Evolutionary conservation across 2,797 vertebrate species (phyloP), one percentile per base, ranked within the genome.

Genomic region (Nothura maculosa): DNA sequence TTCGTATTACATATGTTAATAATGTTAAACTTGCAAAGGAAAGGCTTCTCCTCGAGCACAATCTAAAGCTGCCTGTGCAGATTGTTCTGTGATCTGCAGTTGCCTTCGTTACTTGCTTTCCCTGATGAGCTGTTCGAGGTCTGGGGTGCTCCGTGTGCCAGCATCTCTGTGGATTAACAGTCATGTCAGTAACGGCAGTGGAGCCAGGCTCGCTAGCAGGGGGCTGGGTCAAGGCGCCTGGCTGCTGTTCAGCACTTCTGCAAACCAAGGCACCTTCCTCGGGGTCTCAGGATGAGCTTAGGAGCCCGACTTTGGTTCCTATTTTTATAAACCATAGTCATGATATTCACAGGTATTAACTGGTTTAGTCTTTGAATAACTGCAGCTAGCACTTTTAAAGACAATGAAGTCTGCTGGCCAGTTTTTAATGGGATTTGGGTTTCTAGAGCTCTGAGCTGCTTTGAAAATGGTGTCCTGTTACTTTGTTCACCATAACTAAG

Each of bases 141-240:
- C 87, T 90, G 76, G 75, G 69, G 62, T 25, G 11, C 66, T 24
- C 21, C 28, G 24, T 24, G 32, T 16, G 43, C 66, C 66, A 36
- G 45, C 17, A 68, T 28, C 66, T 85, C 85, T 14, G 17, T 50
- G 94, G 88, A 78, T 80, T 73, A 90, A 90, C 80, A 73, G 72
- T 48, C 5, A 3, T 81, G 82, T 72, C 48, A 83, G 20, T 78
- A 48, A 63, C 93, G 66, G 92, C 75, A 94, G 75, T 94, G 87
- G 73, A 81, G 73, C 42, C 38, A 63, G 81, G 55, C 75, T 89
- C 94, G 43, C 62, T 45, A 81, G 76, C 60, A 76, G 93, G 90
- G 88, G 87, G 86, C 79, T 90, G 92, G 92, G 69, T 89, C 89
- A 94, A 47, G 93, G 73, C 93, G 84, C 93, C 84, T 43, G 90